A percentile compares a stretch with the other conserved stretches of the same genome.
These are phyloP conservation scores for Tetropium fuscum DNA, from an alignment of 2,888 invertebrate species.

Conservation along the genomic window DNA sequence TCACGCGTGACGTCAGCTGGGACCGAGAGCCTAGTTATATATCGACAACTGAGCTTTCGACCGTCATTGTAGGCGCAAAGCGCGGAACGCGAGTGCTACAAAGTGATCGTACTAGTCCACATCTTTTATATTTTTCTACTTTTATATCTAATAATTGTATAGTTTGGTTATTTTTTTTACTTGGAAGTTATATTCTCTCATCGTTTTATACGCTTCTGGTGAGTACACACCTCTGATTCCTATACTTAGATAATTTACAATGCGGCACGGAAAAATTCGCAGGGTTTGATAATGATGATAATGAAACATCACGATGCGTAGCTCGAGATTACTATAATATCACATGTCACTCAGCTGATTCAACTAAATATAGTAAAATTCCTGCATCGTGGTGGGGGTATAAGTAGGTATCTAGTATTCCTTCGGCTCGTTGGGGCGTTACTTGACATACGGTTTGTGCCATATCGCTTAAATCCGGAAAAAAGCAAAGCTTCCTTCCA, in stretches of 20 bases:
- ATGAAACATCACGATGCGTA: conserved; percentile 16
- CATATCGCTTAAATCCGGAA: neutral
- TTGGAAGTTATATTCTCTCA: conserved; percentile 61
- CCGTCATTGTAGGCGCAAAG: conserved; percentile 62
- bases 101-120: conserved; percentile 64
- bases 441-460: conserved; percentile 26
- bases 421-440: conserved; percentile 29
- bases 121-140: conserved; percentile 66
- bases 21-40: conserved; percentile 63
- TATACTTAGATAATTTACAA: neutral
- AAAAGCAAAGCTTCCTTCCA: neutral
- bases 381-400: conserved; percentile 16
- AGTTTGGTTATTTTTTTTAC: conserved; percentile 63
- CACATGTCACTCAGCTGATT: conserved; percentile 43
- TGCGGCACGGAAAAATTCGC: no score
- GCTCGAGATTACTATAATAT: conserved; percentile 26
- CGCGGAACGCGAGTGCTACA: conserved; percentile 53
- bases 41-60: conserved; percentile 59
- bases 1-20: conserved; percentile 63
- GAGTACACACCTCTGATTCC: conserved; percentile 45
- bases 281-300: no score
- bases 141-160: conserved; percentile 64
- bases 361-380: conserved; percentile 31
- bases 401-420: conserved; percentile 26
- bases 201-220: conserved; percentile 63